A percentile compares a stretch with the other conserved stretches of the same genome.
phyloP scores from a whole-genome alignment of 1,140 invertebrate genomes.

The Macrocentrus cingulum region DNA sequence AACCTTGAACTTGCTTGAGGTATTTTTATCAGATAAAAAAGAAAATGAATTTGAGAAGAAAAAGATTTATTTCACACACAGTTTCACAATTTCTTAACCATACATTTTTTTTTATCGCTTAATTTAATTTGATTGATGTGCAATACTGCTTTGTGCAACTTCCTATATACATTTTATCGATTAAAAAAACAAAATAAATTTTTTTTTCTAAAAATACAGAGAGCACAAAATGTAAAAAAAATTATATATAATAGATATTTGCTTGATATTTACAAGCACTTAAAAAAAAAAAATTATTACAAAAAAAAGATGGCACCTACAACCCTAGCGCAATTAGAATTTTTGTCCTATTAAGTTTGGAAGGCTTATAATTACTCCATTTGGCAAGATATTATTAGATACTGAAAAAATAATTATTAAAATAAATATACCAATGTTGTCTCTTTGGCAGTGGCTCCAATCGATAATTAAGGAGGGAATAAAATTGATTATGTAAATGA shows the following conservation, averaged over 20 bases:
- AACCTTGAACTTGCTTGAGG: too few species aligned
- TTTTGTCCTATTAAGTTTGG: not conserved
- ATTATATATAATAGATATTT: not conserved
- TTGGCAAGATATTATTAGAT: conserved; percentile 23
- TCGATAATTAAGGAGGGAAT: conserved; percentile 14
- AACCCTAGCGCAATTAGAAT: not conserved
- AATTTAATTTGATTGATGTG: too few species aligned
- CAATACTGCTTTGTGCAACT: not conserved
- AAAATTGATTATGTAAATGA: conserved; percentile 1
- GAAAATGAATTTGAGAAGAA: too few species aligned
- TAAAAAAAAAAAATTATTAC: not conserved
- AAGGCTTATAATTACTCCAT: not conserved
- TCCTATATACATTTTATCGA: not conserved
- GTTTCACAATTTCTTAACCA: too few species aligned
- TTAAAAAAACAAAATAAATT: too few species aligned
- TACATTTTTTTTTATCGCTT: too few species aligned
- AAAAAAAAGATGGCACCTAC: too few species aligned
- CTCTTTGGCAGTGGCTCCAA: conserved; percentile 27
- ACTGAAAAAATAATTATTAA: conserved; percentile 10
- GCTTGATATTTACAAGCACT: not conserved
- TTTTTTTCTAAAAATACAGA: not conserved
- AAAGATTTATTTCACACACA: too few species aligned
- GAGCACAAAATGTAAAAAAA: not conserved
- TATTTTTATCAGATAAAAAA: too few species aligned
- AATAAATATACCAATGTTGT: conserved; percentile 20